These are phyloP conservation scores for Zaprionus nigranus DNA, from an alignment of 1,140 invertebrate genomes.

Conservation along the genomic window DNA sequence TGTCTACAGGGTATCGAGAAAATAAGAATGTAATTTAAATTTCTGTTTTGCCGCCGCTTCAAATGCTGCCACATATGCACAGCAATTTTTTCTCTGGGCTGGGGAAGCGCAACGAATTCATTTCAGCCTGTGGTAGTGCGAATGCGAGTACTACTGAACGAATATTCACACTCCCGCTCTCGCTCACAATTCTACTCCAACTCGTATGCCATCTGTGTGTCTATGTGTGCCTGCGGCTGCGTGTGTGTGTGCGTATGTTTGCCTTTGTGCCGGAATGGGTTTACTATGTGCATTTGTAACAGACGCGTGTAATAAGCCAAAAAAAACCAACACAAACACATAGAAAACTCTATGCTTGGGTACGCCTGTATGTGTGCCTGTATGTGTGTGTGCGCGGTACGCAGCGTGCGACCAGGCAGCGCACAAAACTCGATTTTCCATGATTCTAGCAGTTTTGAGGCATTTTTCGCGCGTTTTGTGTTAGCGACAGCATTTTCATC, in stretches of 20 bases:
- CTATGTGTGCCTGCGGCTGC: background rate
- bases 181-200: constrained; percentile 1
- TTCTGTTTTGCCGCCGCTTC: constrained; percentile 48
- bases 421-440: constrained; percentile 31
- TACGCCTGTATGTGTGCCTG: background rate
- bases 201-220: constrained; percentile 30
- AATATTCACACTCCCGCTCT: background rate
- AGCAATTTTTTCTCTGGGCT: constrained; percentile 38
- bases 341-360: background rate
- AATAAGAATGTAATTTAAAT: constrained; percentile 79
- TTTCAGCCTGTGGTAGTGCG: constrained; percentile 4
- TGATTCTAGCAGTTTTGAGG: constrained; percentile 42
- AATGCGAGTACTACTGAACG: background rate
- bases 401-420: constrained; percentile 25
- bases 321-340: constrained; percentile 23
- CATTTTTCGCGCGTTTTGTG: constrained; percentile 65
- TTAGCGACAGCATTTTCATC: constrained; percentile 52
- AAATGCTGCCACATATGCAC: constrained; percentile 68
- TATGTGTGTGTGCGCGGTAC: constrained; percentile 7
- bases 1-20: background rate
- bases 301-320: constrained; percentile 44
- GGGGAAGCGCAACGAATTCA: constrained; percentile 9
- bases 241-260: constrained; percentile 12
- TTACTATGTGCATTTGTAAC: constrained; percentile 43
- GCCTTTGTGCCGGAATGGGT: constrained; percentile 41